A percentile compares a stretch with the other conserved stretches of the same genome.
Evolutionary conservation across 1,140 invertebrate species (phyloP).

Genomic region (Pseudomyrmex dendroicus): DNA sequence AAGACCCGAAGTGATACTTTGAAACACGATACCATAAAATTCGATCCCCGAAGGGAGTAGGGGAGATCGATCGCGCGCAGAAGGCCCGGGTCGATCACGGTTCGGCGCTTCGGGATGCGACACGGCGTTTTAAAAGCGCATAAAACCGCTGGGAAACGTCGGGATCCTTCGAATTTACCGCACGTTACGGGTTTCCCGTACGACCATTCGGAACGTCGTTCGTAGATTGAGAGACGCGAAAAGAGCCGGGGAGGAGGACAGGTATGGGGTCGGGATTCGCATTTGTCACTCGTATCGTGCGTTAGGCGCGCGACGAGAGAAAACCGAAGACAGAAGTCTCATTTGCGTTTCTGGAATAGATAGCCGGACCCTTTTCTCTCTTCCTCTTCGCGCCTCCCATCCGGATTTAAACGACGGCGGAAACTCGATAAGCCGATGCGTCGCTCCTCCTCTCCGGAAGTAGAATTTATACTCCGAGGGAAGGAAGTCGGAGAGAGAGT

Average conservation of each 20-base stretch:
- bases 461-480: conserved; percentile 54
- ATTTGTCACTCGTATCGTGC: conserved; percentile 64
- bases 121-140: conserved; percentile 35
- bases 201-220: background rate
- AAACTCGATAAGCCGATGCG: conserved; percentile 58
- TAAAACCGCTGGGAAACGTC: conserved; percentile 42
- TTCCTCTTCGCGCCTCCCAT: no score
- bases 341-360: conserved; percentile 51
- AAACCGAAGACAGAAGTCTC: conserved; percentile 55
- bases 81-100: background rate
- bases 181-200: background rate
- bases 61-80: conserved; percentile 33
- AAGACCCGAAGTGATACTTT: conserved; percentile 26
- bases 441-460: conserved; percentile 45
- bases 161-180: conserved; percentile 37
- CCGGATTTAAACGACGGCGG: conserved; percentile 52
- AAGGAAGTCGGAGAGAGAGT: conserved; percentile 41
- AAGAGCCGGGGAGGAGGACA: conserved; percentile 46
- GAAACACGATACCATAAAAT: conserved; percentile 18
- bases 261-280: conserved; percentile 56
- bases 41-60: background rate
- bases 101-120: background rate
- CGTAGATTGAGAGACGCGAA: conserved; percentile 51
- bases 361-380: conserved; percentile 42
- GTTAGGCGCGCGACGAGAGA: background rate